These are phyloP conservation scores for Ispidina lecontei DNA, from an alignment of 2,797 vertebrate genomes.

Conservation along the genomic window DNA sequence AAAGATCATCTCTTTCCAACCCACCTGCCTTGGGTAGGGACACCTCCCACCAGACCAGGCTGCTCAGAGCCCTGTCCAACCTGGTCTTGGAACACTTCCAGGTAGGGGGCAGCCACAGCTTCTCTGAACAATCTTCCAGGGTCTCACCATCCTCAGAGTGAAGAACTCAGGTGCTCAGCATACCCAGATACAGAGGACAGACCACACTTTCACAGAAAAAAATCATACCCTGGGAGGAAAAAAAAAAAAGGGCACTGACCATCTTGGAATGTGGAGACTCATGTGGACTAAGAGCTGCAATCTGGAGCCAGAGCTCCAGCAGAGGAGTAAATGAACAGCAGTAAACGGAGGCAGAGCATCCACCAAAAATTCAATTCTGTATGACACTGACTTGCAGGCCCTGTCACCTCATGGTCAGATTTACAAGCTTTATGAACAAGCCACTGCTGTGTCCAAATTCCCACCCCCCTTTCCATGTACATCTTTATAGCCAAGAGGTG, in stretches of 20 bases:
- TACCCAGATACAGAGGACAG: neutral
- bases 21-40: no score
- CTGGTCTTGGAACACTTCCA: no score
- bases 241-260: neutral
- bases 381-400: fast-evolving
- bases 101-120: no score
- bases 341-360: neutral
- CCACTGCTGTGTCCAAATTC: neutral
- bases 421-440: neutral
- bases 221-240: neutral
- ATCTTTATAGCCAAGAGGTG: neutral
- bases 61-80: no score
- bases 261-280: neutral
- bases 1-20: no score
- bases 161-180: neutral
- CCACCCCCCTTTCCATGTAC: neutral
- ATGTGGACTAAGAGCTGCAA: neutral
- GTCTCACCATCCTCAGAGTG: no score
- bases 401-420: neutral
- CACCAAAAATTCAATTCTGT: neutral
- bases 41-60: no score
- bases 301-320: neutral
- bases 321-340: neutral
- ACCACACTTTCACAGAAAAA: neutral
- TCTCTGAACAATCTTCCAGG: no score